Evolutionary conservation across 2,888 invertebrate species (phyloP), one percentile per base, ranked within the genome.

Genomic region (Chalcis sispes): DNA sequence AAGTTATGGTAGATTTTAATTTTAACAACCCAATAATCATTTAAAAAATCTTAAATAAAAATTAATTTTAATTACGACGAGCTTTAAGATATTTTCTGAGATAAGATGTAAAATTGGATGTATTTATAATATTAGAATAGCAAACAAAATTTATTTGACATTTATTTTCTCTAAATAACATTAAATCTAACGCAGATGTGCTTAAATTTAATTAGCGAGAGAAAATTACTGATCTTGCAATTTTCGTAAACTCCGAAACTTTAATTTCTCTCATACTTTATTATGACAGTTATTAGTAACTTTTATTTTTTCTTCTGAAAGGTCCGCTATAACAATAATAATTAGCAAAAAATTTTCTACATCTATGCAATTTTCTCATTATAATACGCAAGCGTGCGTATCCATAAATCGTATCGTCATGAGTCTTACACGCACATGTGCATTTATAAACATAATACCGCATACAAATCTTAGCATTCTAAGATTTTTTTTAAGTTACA

Each of bases 211-310:
- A 54, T 67, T 10, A 25, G 25, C 52, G 32, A 29, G 27, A n/a
- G 10, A 70, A 50, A 70, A 23, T 52, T n/a, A 50, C 18, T 56
- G n/a, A 32, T 29, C 27, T 32, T 3, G 15, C 10, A 36, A 10
- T 64, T 64, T 64, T 64, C 32, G 42, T 48, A 52, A 62, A 46
- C n/a, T 8, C 46, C 8, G n/a, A 8, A 29, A 29, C 42, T 50
- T 59, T 13, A 59, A 27, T 59, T 32, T 36, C 32, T 65, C 8
- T 15, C 29, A 54, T 18, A 7, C 23, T 74, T 66, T 20, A 59
- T 29, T 32, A 15, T 67, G 32, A 32, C 52, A 20, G 66, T 67
- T 67, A 69, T 62, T 67, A 59, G 58, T 36, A 23, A 64, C 27
- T 36, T 56, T 58, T 23, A 59, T 64, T 59, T 46, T 56, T 71